A percentile compares a stretch with the other conserved stretches of the same genome.
These are phyloP conservation scores for Cephus nigrinus DNA, from an alignment of 2,888 invertebrate genomes.

Conservation along the genomic window DNA sequence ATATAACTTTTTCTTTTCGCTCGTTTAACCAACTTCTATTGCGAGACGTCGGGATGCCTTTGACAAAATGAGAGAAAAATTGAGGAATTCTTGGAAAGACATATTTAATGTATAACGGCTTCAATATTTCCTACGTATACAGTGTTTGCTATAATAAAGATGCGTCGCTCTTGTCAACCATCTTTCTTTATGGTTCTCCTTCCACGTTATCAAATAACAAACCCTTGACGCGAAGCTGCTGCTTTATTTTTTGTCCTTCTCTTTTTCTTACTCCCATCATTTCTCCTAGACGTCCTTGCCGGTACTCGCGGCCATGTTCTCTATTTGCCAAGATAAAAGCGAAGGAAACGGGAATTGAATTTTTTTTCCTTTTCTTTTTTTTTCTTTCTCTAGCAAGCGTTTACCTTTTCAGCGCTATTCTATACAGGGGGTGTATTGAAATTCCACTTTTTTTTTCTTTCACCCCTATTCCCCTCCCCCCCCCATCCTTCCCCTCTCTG, in stretches of 20 bases:
- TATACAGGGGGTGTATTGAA: neutral
- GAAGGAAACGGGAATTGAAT: neutral
- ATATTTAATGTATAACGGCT: neutral
- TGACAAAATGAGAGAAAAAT: neutral
- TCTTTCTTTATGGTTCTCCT: neutral
- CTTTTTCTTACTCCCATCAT: neutral
- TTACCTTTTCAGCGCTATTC: neutral
- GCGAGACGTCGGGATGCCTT: neutral
- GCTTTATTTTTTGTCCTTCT: neutral
- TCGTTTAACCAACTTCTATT: neutral
- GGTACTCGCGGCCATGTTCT: neutral
- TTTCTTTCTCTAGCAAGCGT: neutral
- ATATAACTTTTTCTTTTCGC: neutral
- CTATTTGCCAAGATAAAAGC: neutral
- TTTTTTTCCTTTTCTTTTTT: neutral
- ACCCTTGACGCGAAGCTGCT: neutral
- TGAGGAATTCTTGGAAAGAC: neutral
- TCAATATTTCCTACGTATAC: neutral
- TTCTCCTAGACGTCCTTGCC: neutral
- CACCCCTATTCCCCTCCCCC: too few relatives aligned
- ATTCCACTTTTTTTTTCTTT: neutral
- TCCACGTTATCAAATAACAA: neutral
- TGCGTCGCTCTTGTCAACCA: neutral
- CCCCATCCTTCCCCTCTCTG: too few relatives aligned
- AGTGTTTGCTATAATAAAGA: neutral